Percentiles rank a stretch among this genome's conserved stretches.
Evolutionary conservation across 2,797 vertebrate genomes (phyloP).

Genomic region (Pelochelys cantorii): DNA sequence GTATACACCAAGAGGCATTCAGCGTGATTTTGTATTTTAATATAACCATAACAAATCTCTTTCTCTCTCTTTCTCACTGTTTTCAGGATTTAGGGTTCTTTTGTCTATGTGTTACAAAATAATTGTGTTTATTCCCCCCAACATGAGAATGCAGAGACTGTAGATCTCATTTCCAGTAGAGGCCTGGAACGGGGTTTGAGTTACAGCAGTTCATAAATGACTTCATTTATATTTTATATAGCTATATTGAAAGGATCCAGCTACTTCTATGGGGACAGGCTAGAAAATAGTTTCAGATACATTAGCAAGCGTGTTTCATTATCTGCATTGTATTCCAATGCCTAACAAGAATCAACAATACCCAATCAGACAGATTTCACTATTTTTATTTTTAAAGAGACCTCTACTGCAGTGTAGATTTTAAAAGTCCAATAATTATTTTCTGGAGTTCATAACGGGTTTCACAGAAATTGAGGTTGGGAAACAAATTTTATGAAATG

Average conservation of each 20-base stretch:
- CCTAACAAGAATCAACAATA: constrained; percentile 30
- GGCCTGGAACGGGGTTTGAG: constrained; percentile 50
- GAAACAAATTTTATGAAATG: constrained; percentile 8
- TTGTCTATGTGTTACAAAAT: constrained; percentile 37
- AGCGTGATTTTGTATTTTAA: constrained; percentile 47
- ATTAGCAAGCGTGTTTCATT: constrained; percentile 34
- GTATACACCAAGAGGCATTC: constrained; percentile 1
- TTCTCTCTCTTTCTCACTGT: background rate
- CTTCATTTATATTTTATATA: constrained; percentile 74
- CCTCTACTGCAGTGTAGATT: background rate
- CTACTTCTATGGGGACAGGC: constrained; percentile 37
- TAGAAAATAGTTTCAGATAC: constrained; percentile 38
- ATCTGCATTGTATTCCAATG: constrained; percentile 7
- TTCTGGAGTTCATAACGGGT: constrained; percentile 10
- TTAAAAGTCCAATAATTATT: background rate
- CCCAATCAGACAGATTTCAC: constrained; percentile 1
- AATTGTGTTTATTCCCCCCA: constrained; percentile 51
- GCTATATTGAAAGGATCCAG: background rate
- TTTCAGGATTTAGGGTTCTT: constrained; percentile 42
- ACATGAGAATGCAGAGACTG: constrained; percentile 29
- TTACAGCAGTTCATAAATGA: constrained; percentile 68
- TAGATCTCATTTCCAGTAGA: constrained; percentile 60
- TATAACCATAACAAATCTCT: constrained; percentile 8
- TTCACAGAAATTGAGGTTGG: constrained; percentile 10
- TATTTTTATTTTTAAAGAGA: constrained; percentile 8